Percentiles rank a stretch among this genome's conserved stretches.
Conservation (phyloP, 2,797 vertebrate genomes). For the Molossus molossus region DNA sequence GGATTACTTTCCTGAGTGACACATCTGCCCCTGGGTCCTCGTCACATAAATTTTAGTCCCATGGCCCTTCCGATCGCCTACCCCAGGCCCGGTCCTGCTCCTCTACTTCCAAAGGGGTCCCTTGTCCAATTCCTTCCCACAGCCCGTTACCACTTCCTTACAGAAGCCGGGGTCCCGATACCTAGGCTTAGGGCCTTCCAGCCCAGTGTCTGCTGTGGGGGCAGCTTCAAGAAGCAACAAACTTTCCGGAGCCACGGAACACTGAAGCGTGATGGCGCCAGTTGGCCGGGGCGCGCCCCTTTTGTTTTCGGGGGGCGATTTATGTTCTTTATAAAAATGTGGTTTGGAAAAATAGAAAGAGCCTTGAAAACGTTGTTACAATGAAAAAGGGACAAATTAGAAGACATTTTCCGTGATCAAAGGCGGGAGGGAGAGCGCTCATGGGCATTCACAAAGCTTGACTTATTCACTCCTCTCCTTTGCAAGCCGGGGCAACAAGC, state of each 20-base stretch:
- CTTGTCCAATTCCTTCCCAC: not conserved
- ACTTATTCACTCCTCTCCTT: slow-evolving; percentile 97
- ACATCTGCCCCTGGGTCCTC: not conserved
- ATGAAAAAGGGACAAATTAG: slow-evolving; percentile 95
- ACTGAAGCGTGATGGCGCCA: slow-evolving; percentile 84
- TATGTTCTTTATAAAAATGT: slow-evolving; percentile 91
- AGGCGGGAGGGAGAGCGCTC: slow-evolving; percentile 93
- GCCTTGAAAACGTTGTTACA: slow-evolving; percentile 93
- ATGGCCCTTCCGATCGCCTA: not conserved
- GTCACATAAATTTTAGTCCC: not conserved
- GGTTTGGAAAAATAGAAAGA: slow-evolving; percentile 91
- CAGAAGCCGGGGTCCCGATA: not conserved
- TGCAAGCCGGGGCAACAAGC: slow-evolving; percentile 98
- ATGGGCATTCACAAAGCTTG: slow-evolving; percentile 94
- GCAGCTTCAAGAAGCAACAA: slow-evolving; percentile 82
- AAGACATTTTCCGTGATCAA: slow-evolving; percentile 95
- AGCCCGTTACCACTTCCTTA: not conserved
- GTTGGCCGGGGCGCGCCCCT: slow-evolving; percentile 85
- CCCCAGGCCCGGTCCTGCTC: too few relatives aligned
- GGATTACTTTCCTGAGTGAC: not conserved
- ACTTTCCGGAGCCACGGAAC: slow-evolving; percentile 83
- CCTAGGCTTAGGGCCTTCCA: not conserved
- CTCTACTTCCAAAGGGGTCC: not conserved
- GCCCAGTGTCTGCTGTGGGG: slow-evolving; percentile 75
- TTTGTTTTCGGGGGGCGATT: slow-evolving; percentile 89